Evolutionary conservation across 2,797 vertebrate genomes (phyloP).

Genomic region (Dendrocincla tyrannina): DNA sequence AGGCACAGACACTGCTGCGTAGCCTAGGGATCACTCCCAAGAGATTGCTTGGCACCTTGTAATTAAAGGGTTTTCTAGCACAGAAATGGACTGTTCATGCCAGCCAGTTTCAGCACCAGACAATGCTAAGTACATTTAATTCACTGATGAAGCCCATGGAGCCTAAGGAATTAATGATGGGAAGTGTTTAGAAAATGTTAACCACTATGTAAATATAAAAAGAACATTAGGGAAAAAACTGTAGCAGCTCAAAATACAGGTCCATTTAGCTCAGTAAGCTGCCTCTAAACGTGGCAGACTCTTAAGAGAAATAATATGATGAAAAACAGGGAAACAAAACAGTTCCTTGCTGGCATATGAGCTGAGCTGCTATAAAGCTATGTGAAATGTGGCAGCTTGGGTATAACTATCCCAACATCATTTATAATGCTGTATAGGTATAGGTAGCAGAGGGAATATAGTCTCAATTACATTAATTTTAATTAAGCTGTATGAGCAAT

Average conservation of each 20-base stretch:
- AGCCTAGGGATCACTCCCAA: background rate
- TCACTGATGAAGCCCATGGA: background rate
- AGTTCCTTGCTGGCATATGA: background rate
- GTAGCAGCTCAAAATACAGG: background rate
- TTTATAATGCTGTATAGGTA: background rate
- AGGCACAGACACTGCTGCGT: background rate
- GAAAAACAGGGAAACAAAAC: background rate
- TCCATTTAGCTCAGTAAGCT: background rate
- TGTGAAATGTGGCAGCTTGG: background rate
- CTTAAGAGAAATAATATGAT: background rate
- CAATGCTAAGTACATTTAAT: background rate
- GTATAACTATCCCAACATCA: background rate
- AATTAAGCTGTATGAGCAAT: constrained; percentile 50
- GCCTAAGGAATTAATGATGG: background rate
- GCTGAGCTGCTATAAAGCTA: background rate
- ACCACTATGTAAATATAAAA: background rate
- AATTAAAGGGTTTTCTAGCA: background rate
- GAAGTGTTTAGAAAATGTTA: background rate
- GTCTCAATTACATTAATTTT: constrained; percentile 37
- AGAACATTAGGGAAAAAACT: background rate
- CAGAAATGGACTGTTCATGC: background rate
- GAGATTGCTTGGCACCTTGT: background rate
- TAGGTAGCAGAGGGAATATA: background rate
- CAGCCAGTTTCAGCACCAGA: background rate
- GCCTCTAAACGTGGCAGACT: background rate